A percentile compares a stretch with the other conserved stretches of the same genome.
These are phyloP conservation scores for Drosophila siamana DNA, from an alignment of 2,888 invertebrate genomes.

Conservation along the genomic window DNA sequence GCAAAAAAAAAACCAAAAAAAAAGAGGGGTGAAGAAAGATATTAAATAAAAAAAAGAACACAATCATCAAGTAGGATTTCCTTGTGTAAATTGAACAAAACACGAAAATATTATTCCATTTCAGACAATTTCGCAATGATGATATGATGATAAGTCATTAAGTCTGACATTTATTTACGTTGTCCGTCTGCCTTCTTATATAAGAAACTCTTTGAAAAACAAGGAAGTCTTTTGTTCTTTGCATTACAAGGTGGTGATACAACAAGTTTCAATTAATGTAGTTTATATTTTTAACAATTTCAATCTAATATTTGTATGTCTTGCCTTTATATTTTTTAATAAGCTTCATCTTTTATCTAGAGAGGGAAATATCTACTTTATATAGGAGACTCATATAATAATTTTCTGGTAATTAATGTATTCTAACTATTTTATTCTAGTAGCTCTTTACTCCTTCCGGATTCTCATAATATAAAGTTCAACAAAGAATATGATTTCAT, in stretches of 20 bases:
- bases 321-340: no score
- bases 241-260: background rate
- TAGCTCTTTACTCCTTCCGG: background rate
- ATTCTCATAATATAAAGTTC: background rate
- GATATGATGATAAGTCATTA: conserved; percentile 7
- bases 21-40: background rate
- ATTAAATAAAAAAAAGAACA: background rate
- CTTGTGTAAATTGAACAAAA: conserved; percentile 57
- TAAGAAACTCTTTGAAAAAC: background rate
- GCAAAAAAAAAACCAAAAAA: conserved; percentile 14
- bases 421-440: background rate
- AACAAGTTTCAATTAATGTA: no score
- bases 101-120: conserved; percentile 11
- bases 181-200: background rate
- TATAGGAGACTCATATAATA: no score
- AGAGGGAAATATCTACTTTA: no score
- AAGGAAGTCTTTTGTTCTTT: background rate
- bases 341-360: no score
- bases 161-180: background rate
- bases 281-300: no score
- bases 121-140: conserved; percentile 27
- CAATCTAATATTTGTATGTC: no score
- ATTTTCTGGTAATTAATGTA: no score
- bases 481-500: background rate
- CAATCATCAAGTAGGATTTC: conserved; percentile 45